Conservation (phyloP, 2,113 vertebrate species). For the Ondatra zibethicus region DNA sequence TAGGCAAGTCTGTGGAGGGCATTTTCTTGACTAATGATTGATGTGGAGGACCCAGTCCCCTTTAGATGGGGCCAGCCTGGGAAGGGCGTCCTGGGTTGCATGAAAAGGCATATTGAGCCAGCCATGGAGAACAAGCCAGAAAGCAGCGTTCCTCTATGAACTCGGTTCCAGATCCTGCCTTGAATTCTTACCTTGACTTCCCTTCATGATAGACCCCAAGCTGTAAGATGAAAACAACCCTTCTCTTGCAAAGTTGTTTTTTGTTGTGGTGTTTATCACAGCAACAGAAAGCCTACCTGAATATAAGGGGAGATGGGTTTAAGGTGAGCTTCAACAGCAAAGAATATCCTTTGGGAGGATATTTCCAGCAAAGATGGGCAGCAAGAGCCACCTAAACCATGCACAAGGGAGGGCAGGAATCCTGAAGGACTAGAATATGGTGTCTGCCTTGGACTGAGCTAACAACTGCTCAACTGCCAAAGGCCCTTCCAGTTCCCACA, state of each 20-base stretch:
- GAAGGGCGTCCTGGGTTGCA: not conserved
- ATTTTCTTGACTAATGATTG: not conserved
- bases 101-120: not conserved
- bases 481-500: not conserved
- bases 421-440: not conserved
- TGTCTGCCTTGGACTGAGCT: not conserved
- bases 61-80: not conserved
- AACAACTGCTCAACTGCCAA: not conserved
- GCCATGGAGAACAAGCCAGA: not conserved
- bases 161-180: not conserved
- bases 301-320: not conserved
- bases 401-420: not conserved
- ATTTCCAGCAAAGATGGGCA: fast-evolving
- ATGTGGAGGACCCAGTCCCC: not conserved
- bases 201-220: not conserved
- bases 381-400: not conserved
- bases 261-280: not conserved
- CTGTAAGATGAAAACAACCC: not conserved
- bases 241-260: not conserved
- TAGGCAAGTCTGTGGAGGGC: not conserved
- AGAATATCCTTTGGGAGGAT: not conserved
- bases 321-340: not conserved
- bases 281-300: not conserved
- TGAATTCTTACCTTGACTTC: not conserved
- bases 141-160: not conserved